phyloP scores from a whole-genome alignment of 2,797 vertebrate species.

The Hephaestus fuliginosus region DNA sequence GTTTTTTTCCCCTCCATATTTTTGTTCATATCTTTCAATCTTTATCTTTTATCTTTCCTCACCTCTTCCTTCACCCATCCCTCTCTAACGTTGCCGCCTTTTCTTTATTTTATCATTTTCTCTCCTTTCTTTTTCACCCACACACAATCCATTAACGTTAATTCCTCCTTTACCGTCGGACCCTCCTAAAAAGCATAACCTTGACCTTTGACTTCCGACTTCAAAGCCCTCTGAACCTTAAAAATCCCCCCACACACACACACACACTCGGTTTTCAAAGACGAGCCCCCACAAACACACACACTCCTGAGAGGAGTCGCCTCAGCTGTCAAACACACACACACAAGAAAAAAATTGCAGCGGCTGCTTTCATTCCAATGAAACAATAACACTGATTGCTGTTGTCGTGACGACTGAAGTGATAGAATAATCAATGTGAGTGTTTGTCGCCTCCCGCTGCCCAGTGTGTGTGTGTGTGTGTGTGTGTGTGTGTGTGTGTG shows the following conservation, averaged over 20 bases:
- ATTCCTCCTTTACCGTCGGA: constrained; percentile 31
- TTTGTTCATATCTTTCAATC: not conserved
- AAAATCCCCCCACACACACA: not conserved
- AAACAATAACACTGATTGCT: constrained; percentile 84
- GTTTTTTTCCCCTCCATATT: not conserved
- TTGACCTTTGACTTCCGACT: constrained; percentile 55
- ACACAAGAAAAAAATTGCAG: constrained; percentile 7
- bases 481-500: constrained; percentile 42
- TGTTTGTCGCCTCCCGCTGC: constrained; percentile 70
- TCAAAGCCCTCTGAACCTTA: constrained; percentile 15
- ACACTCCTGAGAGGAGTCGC: constrained; percentile 18
- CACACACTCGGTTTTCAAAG: constrained; percentile 25
- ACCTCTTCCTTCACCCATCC: not conserved
- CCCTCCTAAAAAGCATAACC: constrained; percentile 46
- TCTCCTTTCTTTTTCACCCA: not conserved
- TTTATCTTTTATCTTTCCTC: not conserved
- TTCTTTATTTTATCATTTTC: not conserved
- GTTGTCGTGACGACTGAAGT: constrained; percentile 77
- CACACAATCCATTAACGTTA: constrained; percentile 32
- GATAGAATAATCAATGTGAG: constrained; percentile 81
- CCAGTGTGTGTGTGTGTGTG: constrained; percentile 42
- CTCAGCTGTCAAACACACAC: constrained; percentile 12
- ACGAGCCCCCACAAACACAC: not conserved
- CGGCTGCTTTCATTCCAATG: constrained; percentile 74
- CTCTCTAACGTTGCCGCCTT: not conserved